Conservation (phyloP, 2,797 vertebrate genomes). For the Capromys pilorides region DNA sequence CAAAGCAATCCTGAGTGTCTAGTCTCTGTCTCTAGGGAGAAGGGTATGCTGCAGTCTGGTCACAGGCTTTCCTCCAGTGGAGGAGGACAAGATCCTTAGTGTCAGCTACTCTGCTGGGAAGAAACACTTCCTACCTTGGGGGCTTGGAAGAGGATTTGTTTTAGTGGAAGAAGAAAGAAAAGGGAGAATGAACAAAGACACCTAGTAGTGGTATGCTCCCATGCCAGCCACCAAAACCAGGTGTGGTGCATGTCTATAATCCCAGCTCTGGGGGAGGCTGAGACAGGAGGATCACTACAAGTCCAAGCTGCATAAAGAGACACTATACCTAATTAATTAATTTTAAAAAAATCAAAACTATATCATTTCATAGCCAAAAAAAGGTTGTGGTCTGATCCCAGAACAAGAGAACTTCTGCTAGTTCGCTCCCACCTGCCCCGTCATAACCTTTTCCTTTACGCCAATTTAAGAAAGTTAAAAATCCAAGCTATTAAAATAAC, state of each 20-base stretch:
- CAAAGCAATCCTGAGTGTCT: not conserved
- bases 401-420: not conserved
- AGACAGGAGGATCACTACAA: too few relatives aligned
- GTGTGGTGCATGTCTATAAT: too few relatives aligned
- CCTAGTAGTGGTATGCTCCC: too few relatives aligned
- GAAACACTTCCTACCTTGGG: not conserved
- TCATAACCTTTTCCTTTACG: not conserved
- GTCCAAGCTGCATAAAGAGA: too few relatives aligned
- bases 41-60: not conserved
- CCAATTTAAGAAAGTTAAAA: not conserved
- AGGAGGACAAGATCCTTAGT: not conserved
- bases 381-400: not conserved
- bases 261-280: too few relatives aligned
- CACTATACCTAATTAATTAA: not conserved
- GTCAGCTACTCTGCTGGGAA: not conserved
- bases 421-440: not conserved
- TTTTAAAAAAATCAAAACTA: constrained; percentile 8
- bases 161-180: not conserved
- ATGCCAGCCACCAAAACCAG: too few relatives aligned
- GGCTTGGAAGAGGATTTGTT: not conserved
- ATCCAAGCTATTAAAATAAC: not conserved
- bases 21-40: not conserved
- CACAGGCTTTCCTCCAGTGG: not conserved
- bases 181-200: not conserved
- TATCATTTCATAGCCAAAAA: not conserved